Base-by-base conservation (phyloP, 2,797 vertebrate genomes). In the Falco cherrug region DNA sequence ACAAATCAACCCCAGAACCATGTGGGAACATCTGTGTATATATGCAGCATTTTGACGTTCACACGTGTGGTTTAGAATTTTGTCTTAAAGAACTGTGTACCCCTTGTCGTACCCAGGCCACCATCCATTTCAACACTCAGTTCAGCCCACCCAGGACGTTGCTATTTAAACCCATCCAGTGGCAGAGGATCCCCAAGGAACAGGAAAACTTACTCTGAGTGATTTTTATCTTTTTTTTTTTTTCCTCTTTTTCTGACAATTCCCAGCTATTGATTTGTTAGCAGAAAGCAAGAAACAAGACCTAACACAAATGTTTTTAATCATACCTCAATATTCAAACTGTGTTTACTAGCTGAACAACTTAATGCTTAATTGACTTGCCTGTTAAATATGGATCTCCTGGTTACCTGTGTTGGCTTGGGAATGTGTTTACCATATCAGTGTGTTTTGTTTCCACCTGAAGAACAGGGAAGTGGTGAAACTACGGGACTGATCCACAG, bases 391-490 rank as follows among this genome's bases (percentile, higher is more conserved):
- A 31, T 1, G 9, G 25, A n/a, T 87, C 70, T 84, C n/a, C 90
- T 50, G 86, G 77, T 73, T 87, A 60, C 89, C 70, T 75, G 79
- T 26, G 29, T 54, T 91, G 89, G 85, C 95, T 92, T 4, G 0
- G 70, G 50, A 93, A 10, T 48, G 4, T 92, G 90, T 94, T 97
- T 87, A 89, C 65, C 9, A 54, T 33, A 25, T 68, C 45, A 0
- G 77, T 16, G 45, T 81, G 79, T 78, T 90, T 81, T 89, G 71
- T 90, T 86, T 88, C 68, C 80, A 94, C 90, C 90, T 95, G 97
- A 53, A 82, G 93, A 90, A 39, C 24, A 20, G 84, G 91, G 91
- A 94, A 65, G 79, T 56, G 80, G 21, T 67, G 87, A 83, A 94
- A 83, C 41, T 10, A 35, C 9, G 3, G 59, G 53, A 90, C 53